These are phyloP conservation scores for Lasiommata megera DNA, from an alignment of 2,888 invertebrate species.

Conservation along the genomic window DNA sequence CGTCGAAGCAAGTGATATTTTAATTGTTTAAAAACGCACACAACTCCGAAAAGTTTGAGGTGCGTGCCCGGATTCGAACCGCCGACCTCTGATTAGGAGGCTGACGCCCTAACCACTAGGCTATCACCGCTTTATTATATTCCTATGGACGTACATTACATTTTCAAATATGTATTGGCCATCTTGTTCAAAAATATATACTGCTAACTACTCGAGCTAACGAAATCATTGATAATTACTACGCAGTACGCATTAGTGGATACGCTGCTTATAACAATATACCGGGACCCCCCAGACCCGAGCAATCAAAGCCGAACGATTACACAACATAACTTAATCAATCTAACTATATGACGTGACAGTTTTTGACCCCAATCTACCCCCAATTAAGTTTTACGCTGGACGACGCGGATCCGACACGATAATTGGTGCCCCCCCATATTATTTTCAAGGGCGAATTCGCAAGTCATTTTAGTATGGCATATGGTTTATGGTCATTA, in stretches of 20 bases:
- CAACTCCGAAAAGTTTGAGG: no score
- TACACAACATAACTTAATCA: slow-evolving; percentile 28
- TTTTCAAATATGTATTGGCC: no score
- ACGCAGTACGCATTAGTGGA: not conserved
- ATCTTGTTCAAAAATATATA: no score
- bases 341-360: slow-evolving; percentile 25
- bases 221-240: not conserved
- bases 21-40: no score
- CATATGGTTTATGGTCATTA: slow-evolving; percentile 7
- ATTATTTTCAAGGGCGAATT: slow-evolving; percentile 14
- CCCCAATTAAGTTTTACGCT: slow-evolving; percentile 1
- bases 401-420: slow-evolving; percentile 10
- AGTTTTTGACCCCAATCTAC: slow-evolving; percentile 11
- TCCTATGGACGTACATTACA: no score
- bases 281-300: slow-evolving; percentile 8
- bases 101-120: no score
- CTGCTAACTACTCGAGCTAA: not conserved
- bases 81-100: no score
- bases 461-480: slow-evolving; percentile 13
- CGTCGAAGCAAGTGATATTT: no score
- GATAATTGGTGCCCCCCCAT: slow-evolving; percentile 7
- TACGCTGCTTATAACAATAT: slow-evolving; percentile 3
- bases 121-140: no score
- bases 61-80: no score
- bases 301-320: slow-evolving; percentile 20